These are phyloP conservation scores for Phallusia fumigata DNA, from an alignment of 23 tunicate genomes.

Conservation along the genomic window DNA sequence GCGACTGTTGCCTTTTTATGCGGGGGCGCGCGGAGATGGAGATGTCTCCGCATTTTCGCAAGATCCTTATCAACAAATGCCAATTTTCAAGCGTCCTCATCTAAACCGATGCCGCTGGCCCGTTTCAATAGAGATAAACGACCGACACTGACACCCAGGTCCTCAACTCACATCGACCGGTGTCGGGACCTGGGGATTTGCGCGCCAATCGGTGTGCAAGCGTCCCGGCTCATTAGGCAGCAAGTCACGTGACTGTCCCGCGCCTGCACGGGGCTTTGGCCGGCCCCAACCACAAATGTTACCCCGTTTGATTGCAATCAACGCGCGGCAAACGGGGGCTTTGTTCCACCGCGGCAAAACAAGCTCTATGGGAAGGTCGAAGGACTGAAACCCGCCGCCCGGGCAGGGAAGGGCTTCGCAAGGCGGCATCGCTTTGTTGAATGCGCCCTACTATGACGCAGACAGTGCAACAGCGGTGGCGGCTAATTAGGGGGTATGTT, in stretches of 20 bases:
- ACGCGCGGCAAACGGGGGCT: neutral
- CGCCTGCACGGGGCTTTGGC: neutral
- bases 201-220: neutral
- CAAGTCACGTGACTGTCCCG: neutral
- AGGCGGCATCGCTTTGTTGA: no score
- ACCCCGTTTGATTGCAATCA: constrained; percentile 9
- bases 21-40: neutral
- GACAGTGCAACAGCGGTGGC: no score
- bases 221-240: constrained; percentile 5
- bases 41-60: neutral
- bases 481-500: no score
- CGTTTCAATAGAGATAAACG: neutral
- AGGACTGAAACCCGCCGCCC: no score
- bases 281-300: neutral
- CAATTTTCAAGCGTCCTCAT: neutral
- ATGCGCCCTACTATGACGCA: no score
- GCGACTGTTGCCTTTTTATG: neutral
- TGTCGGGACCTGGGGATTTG: neutral
- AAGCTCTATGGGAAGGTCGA: neutral
- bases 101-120: constrained; percentile 1
- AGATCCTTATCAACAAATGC: neutral
- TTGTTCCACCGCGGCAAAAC: neutral
- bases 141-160: neutral
- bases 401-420: no score
- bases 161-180: neutral